Evolutionary conservation across 92 coral and sea anemone species (phyloP).

Genomic region (Desmophyllum pertusum): DNA sequence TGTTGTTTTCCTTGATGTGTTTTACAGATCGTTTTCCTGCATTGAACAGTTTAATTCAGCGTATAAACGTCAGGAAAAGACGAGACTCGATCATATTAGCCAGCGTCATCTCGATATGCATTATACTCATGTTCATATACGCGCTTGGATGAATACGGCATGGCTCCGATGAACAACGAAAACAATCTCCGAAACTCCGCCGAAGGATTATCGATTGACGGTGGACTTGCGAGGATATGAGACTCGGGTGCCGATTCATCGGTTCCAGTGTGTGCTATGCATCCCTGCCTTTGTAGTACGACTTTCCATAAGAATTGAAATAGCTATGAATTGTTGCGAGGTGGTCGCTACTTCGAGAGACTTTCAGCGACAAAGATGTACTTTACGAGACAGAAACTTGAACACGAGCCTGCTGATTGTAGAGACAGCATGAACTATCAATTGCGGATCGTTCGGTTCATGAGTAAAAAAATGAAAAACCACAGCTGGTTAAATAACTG

Average conservation of each 20-base stretch:
- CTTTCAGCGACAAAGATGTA: not conserved
- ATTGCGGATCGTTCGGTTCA: not conserved
- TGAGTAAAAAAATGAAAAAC: not conserved
- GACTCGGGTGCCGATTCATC: not conserved
- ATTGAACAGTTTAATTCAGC: conserved; percentile 94
- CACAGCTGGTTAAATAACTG: no score
- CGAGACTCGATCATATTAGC: conserved; percentile 93
- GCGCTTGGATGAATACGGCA: conserved; percentile 71
- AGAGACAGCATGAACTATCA: not conserved
- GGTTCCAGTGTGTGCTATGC: not conserved
- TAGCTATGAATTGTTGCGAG: not conserved
- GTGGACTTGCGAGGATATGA: not conserved
- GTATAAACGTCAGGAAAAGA: conserved; percentile 90
- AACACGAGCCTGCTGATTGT: not conserved
- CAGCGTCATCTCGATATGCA: conserved; percentile 90
- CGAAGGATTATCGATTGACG: not conserved
- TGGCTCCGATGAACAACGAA: not conserved
- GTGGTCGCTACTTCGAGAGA: not conserved
- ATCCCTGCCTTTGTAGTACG: not conserved
- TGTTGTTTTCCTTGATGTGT: conserved; percentile 29
- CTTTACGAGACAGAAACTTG: not conserved
- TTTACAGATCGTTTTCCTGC: conserved; percentile 89
- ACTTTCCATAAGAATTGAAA: not conserved
- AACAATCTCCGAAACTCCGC: not conserved
- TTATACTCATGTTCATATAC: conserved; percentile 86